A percentile compares a stretch with the other conserved stretches of the same genome.
Evolutionary conservation across 1,140 invertebrate genomes (phyloP).

Genomic region (Drosophila tsacasi): DNA sequence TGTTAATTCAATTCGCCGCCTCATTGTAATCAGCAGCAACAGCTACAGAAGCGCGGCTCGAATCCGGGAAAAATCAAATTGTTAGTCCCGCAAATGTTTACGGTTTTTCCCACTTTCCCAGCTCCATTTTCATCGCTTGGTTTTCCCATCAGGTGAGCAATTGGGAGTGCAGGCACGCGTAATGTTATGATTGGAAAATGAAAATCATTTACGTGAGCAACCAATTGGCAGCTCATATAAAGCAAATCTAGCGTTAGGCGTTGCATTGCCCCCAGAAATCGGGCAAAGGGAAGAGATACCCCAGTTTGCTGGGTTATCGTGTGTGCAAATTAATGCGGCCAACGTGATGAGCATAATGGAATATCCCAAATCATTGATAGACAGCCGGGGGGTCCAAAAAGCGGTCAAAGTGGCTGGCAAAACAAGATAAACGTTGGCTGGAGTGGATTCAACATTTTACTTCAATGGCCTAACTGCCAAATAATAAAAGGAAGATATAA

Average conservation of each 20-base stretch:
- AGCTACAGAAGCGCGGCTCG: constrained; percentile 5
- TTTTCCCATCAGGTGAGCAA: constrained; percentile 41
- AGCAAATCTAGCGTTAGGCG: constrained; percentile 73
- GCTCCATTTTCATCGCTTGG: constrained; percentile 3
- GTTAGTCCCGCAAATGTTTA: constrained; percentile 43
- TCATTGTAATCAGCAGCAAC: constrained; percentile 62
- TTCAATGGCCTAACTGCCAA: background rate
- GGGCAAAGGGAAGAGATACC: background rate
- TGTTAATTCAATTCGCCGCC: constrained; percentile 76
- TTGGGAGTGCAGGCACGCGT: constrained; percentile 74
- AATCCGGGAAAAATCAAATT: constrained; percentile 25
- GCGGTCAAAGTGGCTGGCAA: constrained; percentile 20
- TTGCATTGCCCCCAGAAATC: constrained; percentile 34
- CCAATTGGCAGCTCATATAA: constrained; percentile 78
- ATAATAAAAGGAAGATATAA: background rate
- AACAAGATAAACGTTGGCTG: background rate
- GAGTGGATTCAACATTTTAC: background rate
- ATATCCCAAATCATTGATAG: constrained; percentile 41
- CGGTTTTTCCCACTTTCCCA: constrained; percentile 13
- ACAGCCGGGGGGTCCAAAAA: constrained; percentile 14
- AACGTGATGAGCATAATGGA: constrained; percentile 71
- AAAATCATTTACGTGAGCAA: constrained; percentile 80
- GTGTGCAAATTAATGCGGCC: constrained; percentile 72
- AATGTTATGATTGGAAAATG: constrained; percentile 82
- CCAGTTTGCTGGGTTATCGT: constrained; percentile 46